Conservation (phyloP, 2,113 vertebrate species). For the Sinocyclocheilus maitianheensis region DNA sequence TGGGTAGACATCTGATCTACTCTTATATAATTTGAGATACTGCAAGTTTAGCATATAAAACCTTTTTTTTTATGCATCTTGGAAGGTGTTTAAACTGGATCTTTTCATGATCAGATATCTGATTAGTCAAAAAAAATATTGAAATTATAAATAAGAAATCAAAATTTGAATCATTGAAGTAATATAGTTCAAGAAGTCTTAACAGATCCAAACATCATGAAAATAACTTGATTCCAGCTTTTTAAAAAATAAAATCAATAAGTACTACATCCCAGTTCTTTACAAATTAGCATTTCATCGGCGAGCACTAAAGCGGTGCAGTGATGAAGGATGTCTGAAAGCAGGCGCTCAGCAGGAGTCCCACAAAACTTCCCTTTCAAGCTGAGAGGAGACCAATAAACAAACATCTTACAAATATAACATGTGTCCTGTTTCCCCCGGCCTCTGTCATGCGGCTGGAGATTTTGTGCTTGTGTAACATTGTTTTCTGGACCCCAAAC, state of each 20-base stretch:
- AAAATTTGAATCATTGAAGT: not conserved
- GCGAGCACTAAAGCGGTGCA: not conserved
- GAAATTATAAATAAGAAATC: too few relatives aligned
- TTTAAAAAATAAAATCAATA: not conserved
- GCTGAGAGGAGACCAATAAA: constrained; percentile 5
- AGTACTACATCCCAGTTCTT: not conserved
- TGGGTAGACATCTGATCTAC: too few relatives aligned
- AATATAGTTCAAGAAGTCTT: not conserved
- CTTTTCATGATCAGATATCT: not conserved
- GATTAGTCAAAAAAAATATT: not conserved
- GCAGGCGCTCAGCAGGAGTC: not conserved
- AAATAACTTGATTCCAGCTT: not conserved
- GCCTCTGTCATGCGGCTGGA: not conserved
- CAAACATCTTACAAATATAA: not conserved
- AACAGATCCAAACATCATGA: not conserved
- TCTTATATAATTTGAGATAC: too few relatives aligned
- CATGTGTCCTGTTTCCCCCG: not conserved
- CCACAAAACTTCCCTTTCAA: not conserved
- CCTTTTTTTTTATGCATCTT: not conserved
- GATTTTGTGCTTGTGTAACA: not conserved
- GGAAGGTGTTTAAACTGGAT: too few relatives aligned
- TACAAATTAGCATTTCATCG: not conserved
- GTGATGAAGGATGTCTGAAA: not conserved
- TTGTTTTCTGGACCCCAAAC: not conserved
- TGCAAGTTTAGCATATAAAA: too few relatives aligned